Conservation (phyloP, 1,140 invertebrate genomes). For the Hycleus phaleratus region DNA sequence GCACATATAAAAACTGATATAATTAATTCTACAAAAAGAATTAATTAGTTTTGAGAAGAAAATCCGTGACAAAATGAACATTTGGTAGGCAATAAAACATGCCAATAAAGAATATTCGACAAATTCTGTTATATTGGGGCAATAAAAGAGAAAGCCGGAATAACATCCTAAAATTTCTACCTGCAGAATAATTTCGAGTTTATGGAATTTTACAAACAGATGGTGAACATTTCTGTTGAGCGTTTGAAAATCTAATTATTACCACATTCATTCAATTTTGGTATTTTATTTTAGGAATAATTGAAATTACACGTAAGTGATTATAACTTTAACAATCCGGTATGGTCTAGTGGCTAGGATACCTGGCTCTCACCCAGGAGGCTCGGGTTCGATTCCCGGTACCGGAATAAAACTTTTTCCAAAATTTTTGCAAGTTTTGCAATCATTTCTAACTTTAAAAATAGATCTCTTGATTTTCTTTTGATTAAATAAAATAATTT, state of each 20-base stretch:
- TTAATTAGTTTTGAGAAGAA: too few species aligned
- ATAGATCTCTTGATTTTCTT: neutral
- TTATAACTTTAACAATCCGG: neutral
- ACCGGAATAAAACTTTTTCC: conserved; percentile 20
- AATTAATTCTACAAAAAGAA: too few species aligned
- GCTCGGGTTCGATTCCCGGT: conserved; percentile 37
- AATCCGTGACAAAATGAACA: too few species aligned
- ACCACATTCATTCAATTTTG: neutral
- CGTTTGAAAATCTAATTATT: neutral
- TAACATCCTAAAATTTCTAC: too few species aligned
- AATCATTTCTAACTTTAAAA: neutral
- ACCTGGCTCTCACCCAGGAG: conserved; percentile 36
- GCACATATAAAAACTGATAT: neutral
- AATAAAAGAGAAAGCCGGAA: too few species aligned
- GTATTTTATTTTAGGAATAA: neutral
- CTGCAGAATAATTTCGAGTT: too few species aligned
- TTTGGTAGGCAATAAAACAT: too few species aligned
- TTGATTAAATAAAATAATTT: neutral
- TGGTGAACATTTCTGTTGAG: neutral
- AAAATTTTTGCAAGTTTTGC: neutral
- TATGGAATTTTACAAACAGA: too few species aligned
- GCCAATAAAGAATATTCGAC: too few species aligned
- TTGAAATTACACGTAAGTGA: neutral
- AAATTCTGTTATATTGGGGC: too few species aligned
- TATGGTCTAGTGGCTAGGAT: conserved; percentile 28